phyloP scores from a whole-genome alignment of 2,888 invertebrate species.

The Phengaris alcon region DNA sequence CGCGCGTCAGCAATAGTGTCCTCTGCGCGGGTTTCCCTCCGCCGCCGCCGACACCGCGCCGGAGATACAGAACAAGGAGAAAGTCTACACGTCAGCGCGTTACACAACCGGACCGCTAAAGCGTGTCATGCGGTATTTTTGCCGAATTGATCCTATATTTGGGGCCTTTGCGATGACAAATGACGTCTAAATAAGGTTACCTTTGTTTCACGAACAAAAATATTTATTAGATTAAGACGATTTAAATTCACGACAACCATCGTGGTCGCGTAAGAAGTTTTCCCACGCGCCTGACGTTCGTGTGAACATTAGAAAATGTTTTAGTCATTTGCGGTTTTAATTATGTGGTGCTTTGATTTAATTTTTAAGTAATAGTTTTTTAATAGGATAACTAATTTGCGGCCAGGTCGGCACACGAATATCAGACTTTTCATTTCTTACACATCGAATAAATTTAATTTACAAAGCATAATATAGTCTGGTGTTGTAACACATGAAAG shows the following conservation, averaged over 20 bases:
- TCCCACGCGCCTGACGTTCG: slow-evolving; percentile 4
- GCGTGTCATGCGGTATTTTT: slow-evolving; percentile 48
- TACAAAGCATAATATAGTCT: not conserved
- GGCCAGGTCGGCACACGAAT: not conserved
- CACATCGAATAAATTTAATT: not conserved
- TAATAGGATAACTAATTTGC: not conserved
- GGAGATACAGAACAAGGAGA: slow-evolving; percentile 51
- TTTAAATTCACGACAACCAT: not conserved
- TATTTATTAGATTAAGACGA: not conserved
- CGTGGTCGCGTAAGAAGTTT: not conserved
- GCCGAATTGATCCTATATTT: not conserved
- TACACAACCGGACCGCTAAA: slow-evolving; percentile 61
- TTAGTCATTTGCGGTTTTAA: not conserved
- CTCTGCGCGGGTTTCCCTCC: slow-evolving; percentile 57
- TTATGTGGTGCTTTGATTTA: not conserved
- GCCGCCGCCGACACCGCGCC: slow-evolving; percentile 14
- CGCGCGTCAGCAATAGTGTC: slow-evolving; percentile 28
- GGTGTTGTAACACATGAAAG: not conserved
- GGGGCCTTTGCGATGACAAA: slow-evolving; percentile 1
- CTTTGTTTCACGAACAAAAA: not conserved
- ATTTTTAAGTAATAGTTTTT: not conserved
- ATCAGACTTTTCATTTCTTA: not conserved
- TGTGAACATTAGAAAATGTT: not conserved
- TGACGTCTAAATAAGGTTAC: not conserved
- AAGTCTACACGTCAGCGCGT: slow-evolving; percentile 65